Evolutionary conservation across 92 coral and sea anemone genomes (phyloP), one percentile per base, ranked within the genome.

Genomic region (Porites cylindrica): DNA sequence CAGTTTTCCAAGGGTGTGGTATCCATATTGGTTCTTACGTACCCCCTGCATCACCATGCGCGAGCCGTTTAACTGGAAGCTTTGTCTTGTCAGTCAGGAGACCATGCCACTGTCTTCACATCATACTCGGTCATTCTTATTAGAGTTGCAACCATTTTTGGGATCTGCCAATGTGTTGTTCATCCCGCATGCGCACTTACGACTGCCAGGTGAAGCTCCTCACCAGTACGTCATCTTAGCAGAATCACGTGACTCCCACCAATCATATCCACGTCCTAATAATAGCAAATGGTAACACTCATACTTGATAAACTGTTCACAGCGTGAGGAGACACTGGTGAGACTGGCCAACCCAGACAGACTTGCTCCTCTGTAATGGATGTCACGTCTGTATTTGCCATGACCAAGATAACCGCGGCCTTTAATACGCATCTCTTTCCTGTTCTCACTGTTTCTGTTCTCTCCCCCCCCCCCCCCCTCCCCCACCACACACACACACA

Each of bases 121-220:
- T 78, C 86, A 75, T 38, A 88, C 82, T 64, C 71, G 53, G 80
- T 88, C 94, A 70, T 82, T 81, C 66, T 56, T 82, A 19, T 68
- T 91, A 82, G 78, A 82, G 78, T 91, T 91, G 60, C 94, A 91
- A 26, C 64, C 81, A 5, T 8, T 7, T 0, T 52, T 61, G 72
- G 54, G 3, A 38, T 38, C 23, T 32, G 19, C 94, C 38, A 91
- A 91, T 2, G 93, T 51, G 53, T 68, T 81, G 56, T 91, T 90
- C 88, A 85, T 87, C 80, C 91, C 93, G 79, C 93, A 91, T 81
- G 91, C 91, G 90, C 93, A 91, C 83, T 91, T 86, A 21, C 81
- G 73, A 52, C 88, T 83, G 2, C 43, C 88, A 12, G 81, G 77
- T 54, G 86, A 60, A 8, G 88, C 88, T 14, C 88, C 81, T 1